phyloP scores from a whole-genome alignment of 2,113 vertebrate genomes.

The Arothron firmamentum region DNA sequence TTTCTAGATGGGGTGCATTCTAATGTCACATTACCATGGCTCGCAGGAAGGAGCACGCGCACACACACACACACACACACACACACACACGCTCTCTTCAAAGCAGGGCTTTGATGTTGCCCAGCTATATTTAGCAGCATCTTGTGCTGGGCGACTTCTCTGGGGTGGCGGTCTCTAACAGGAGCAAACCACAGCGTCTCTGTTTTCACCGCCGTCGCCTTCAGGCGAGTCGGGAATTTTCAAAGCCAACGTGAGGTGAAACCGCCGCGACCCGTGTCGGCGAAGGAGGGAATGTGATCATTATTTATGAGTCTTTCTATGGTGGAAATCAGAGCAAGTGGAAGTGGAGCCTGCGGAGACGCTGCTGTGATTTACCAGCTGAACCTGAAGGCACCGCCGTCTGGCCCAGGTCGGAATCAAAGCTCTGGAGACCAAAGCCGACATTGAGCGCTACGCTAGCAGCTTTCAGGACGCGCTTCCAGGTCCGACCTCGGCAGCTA shows the following conservation, averaged over 20 bases:
- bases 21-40: conserved; percentile 26
- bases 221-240: background rate
- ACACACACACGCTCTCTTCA: conserved; percentile 46
- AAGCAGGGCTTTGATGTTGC: conserved; percentile 67
- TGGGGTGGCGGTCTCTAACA: conserved; percentile 45
- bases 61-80: conserved; percentile 31
- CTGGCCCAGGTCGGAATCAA: too few species aligned
- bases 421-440: too few species aligned
- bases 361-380: too few species aligned
- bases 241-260: too few species aligned
- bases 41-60: conserved; percentile 24
- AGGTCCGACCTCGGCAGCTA: too few species aligned
- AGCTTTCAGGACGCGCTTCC: too few species aligned
- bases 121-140: conserved; percentile 61
- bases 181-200: conserved; percentile 41
- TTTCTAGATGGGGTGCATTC: conserved; percentile 42
- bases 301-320: background rate
- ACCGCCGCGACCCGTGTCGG: too few species aligned
- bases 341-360: background rate
- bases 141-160: conserved; percentile 56
- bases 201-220: conserved; percentile 5
- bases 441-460: too few species aligned
- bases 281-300: too few species aligned
- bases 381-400: too few species aligned
- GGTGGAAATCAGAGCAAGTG: conserved; percentile 6